A percentile compares a stretch with the other conserved stretches of the same genome.
Conservation (phyloP, 2,113 vertebrate genomes). For the Phyllostomus discolor region DNA sequence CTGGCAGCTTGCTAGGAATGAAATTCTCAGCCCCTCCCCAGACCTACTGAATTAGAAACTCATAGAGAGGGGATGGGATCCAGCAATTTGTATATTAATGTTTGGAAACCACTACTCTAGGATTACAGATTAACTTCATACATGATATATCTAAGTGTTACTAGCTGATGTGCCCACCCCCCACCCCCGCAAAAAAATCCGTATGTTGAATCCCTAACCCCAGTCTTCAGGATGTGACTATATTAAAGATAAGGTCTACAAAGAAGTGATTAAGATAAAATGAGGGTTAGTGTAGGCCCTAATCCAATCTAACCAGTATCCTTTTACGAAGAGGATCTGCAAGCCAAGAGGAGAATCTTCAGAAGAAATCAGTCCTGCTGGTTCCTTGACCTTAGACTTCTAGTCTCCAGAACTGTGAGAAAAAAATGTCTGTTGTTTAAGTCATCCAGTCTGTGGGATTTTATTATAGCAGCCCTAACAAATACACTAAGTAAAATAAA, state of each 20-base stretch:
- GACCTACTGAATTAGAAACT: not conserved
- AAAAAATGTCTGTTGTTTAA: not conserved
- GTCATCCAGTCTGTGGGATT: not conserved
- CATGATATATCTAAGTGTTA: not conserved
- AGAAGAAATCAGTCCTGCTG: not conserved
- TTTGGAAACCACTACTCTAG: not conserved
- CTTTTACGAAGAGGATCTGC: not conserved
- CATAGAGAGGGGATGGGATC: not conserved
- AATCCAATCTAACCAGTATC: not conserved
- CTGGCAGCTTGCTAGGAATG: not conserved
- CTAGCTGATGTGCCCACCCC: not conserved
- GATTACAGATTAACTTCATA: not conserved
- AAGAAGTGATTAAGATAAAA: not conserved
- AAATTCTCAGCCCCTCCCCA: not conserved
- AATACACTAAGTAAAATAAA: not conserved
- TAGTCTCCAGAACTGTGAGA: not conserved
- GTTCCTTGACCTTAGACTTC: not conserved
- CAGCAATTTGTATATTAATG: not conserved
- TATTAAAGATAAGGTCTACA: not conserved
- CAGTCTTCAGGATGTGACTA: not conserved
- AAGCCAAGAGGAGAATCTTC: not conserved
- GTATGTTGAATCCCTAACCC: not conserved
- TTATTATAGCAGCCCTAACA: not conserved
- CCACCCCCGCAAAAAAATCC: not conserved
- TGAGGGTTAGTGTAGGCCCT: not conserved